Percentiles rank a stretch among this genome's conserved stretches.
Conservation (phyloP, 2,888 invertebrate species). For the Sphinx pinastri region DNA sequence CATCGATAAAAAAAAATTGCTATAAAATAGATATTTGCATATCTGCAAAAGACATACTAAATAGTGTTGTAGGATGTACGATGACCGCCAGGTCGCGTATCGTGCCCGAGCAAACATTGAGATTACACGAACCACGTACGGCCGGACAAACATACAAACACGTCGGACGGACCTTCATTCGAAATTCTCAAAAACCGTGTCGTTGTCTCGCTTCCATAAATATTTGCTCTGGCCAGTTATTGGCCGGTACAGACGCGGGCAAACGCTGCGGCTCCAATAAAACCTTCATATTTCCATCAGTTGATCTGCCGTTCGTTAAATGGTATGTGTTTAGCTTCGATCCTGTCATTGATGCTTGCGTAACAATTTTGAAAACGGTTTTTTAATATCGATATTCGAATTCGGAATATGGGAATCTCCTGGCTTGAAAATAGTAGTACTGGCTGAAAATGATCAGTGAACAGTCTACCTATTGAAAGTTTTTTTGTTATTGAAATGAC, state of each 20-base stretch:
- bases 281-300: conserved; percentile 12
- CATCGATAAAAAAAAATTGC: too few species aligned
- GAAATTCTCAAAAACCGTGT: conserved; percentile 80
- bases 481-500: too few species aligned
- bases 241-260: conserved; percentile 61
- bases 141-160: conserved; percentile 66
- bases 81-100: conserved; percentile 43
- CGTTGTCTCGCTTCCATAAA: conserved; percentile 76
- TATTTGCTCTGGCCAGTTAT: conserved; percentile 78
- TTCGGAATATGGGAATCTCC: too few species aligned
- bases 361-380: neutral
- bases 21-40: too few species aligned
- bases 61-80: conserved; percentile 41
- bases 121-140: conserved; percentile 59
- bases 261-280: conserved; percentile 34
- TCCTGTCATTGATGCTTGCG: conserved; percentile 2
- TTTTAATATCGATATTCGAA: too few species aligned
- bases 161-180: conserved; percentile 68
- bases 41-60: neutral
- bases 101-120: conserved; percentile 48
- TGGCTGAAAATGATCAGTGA: too few species aligned
- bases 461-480: too few species aligned
- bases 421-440: too few species aligned
- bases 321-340: conserved; percentile 4
- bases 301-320: conserved; percentile 10